These are phyloP conservation scores for Stegophylla sp. DNA, from an alignment of 2,888 invertebrate species.

Conservation along the genomic window DNA sequence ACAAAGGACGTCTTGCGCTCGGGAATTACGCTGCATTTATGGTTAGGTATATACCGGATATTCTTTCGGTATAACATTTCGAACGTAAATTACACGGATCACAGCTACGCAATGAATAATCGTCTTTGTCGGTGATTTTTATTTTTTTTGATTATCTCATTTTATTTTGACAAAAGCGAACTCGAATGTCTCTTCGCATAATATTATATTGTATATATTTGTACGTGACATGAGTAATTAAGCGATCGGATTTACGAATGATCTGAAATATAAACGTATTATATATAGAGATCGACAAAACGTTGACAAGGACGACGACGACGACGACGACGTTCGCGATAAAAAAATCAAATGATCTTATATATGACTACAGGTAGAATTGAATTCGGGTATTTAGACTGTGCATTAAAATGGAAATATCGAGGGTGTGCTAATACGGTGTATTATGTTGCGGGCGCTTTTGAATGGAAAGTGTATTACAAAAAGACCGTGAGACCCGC, in stretches of 20 bases:
- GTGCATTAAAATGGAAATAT: constrained; percentile 50
- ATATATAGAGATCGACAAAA: constrained; percentile 11
- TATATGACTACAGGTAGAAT: constrained; percentile 44
- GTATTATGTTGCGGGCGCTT: constrained; percentile 17
- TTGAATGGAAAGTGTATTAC: constrained; percentile 45
- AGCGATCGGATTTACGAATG: constrained; percentile 38
- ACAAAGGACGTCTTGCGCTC: constrained; percentile 28
- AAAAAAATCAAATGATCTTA: neutral
- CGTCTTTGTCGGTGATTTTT: constrained; percentile 29
- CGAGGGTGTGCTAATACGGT: constrained; percentile 44
- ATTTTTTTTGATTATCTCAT: too few relatives aligned
- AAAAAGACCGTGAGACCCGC: constrained; percentile 50
- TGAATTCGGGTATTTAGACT: constrained; percentile 48
- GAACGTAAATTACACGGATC: neutral
- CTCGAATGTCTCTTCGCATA: constrained; percentile 23
- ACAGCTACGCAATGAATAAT: constrained; percentile 26
- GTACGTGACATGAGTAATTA: constrained; percentile 30
- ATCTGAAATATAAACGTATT: too few relatives aligned
- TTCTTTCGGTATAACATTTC: constrained; percentile 51
- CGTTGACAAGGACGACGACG: neutral
- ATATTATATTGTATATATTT: neutral
- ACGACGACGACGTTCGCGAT: neutral
- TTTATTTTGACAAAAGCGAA: constrained; percentile 15
- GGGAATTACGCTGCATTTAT: constrained; percentile 46
- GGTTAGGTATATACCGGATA: constrained; percentile 47